These are phyloP conservation scores for Conops quadrifasciatus DNA, from an alignment of 2,888 invertebrate genomes.

Conservation along the genomic window DNA sequence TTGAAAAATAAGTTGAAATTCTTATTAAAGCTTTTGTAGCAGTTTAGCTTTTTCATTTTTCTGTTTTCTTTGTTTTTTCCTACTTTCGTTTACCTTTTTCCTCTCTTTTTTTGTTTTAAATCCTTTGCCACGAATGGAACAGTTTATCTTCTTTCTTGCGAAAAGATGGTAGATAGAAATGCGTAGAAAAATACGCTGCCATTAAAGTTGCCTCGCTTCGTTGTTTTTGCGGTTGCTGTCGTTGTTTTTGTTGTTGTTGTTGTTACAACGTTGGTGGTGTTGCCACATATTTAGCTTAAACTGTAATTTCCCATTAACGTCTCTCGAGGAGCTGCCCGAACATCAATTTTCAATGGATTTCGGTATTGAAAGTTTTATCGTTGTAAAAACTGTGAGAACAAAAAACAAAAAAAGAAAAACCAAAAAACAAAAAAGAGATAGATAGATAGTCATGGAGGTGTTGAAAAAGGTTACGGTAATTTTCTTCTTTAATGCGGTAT, in stretches of 20 bases:
- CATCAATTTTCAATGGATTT: conserved; percentile 30
- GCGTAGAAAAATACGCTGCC: not conserved
- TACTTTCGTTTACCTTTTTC: not conserved
- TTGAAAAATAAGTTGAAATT: conserved; percentile 32
- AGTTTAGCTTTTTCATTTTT: not conserved
- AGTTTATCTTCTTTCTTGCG: conserved; percentile 14
- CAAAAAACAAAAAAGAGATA: not conserved
- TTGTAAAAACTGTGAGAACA: conserved; percentile 8
- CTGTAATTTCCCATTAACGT: conserved; percentile 34
- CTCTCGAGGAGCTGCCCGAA: conserved; percentile 9
- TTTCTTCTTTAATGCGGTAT: too few relatives aligned
- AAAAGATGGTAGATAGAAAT: conserved; percentile 22
- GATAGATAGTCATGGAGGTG: not conserved
- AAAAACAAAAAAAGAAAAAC: not conserved
- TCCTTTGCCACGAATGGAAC: conserved; percentile 1
- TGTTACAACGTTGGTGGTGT: conserved; percentile 6
- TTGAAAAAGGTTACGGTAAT: not conserved
- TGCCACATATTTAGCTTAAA: conserved; percentile 26
- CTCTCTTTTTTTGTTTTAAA: not conserved
- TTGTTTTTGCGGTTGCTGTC: not conserved
- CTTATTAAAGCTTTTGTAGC: conserved; percentile 19
- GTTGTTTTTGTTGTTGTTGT: conserved; percentile 18
- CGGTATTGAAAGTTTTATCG: conserved; percentile 28
- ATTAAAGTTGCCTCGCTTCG: not conserved
- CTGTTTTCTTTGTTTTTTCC: not conserved